Evolutionary conservation across 2,888 invertebrate species (phyloP).

Genomic region (Andrena trimmerana): DNA sequence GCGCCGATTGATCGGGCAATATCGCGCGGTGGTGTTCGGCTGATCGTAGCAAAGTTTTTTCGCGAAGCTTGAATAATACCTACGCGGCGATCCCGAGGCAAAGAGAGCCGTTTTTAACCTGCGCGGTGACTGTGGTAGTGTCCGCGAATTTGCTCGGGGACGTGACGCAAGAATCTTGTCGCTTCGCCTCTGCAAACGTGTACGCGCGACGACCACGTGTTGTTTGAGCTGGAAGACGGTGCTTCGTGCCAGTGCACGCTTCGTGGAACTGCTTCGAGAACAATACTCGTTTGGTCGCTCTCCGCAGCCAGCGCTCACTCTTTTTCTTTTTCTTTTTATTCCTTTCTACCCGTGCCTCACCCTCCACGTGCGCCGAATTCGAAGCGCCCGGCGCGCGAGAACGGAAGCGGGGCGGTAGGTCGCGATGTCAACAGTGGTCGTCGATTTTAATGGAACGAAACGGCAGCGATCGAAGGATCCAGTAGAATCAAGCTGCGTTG

Average conservation of each 20-base stretch:
- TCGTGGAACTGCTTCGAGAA: neutral
- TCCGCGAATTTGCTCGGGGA: constrained; percentile 27
- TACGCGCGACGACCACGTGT: constrained; percentile 40
- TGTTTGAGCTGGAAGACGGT: neutral
- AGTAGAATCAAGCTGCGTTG: neutral
- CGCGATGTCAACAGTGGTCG: neutral
- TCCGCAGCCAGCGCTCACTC: neutral
- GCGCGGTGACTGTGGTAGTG: neutral
- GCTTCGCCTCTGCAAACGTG: neutral
- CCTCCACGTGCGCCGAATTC: neutral
- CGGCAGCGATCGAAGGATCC: neutral
- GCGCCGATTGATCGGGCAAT: neutral
- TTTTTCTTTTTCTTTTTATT: neutral
- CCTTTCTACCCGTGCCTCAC: neutral
- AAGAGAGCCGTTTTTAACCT: neutral
- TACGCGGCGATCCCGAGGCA: neutral
- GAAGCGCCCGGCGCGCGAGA: neutral
- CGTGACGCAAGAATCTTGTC: constrained; percentile 45
- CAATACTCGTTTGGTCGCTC: constrained; percentile 2
- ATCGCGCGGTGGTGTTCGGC: neutral
- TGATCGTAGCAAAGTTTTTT: constrained; percentile 18
- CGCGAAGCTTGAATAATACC: constrained; percentile 17
- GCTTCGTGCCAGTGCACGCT: neutral
- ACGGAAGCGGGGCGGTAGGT: neutral
- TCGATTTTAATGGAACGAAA: neutral